Evolutionary conservation across 2,888 invertebrate genomes (phyloP).

Genomic region (Amphiduros pacificus): DNA sequence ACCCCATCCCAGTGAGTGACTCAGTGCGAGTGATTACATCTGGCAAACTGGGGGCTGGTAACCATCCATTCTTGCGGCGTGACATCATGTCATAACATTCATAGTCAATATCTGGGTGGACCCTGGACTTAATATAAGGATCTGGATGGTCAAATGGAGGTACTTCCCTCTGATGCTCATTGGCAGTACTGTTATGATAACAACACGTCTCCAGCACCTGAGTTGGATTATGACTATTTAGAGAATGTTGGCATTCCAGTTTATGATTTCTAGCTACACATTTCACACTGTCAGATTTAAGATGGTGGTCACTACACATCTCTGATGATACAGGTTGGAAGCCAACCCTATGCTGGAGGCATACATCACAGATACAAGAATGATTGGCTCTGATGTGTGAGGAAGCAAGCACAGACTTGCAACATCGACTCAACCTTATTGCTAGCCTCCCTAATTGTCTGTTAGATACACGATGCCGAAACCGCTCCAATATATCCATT

Average conservation of each 20-base stretch:
- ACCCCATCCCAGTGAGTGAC: conserved; percentile 54
- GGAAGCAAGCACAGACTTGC: background rate
- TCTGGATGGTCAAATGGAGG: background rate
- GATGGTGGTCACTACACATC: background rate
- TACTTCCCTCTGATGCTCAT: background rate
- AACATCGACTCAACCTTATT: background rate
- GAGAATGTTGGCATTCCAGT: background rate
- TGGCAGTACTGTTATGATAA: background rate
- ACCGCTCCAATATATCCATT: conserved; percentile 1
- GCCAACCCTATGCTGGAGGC: too few relatives aligned
- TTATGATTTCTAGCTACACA: background rate
- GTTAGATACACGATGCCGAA: too few relatives aligned
- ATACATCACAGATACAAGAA: background rate
- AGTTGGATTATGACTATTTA: background rate
- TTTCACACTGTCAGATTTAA: too few relatives aligned
- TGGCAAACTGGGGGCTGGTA: background rate
- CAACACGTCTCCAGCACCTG: background rate
- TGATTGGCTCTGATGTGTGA: background rate
- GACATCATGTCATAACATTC: conserved; percentile 1
- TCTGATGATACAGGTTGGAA: background rate
- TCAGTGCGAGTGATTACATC: background rate
- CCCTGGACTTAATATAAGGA: background rate
- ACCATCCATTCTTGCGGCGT: conserved; percentile 14
- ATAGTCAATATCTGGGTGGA: background rate
- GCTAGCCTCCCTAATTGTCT: too few relatives aligned